Conservation (phyloP, 2,113 vertebrate genomes). For the Accipiter cooperii region DNA sequence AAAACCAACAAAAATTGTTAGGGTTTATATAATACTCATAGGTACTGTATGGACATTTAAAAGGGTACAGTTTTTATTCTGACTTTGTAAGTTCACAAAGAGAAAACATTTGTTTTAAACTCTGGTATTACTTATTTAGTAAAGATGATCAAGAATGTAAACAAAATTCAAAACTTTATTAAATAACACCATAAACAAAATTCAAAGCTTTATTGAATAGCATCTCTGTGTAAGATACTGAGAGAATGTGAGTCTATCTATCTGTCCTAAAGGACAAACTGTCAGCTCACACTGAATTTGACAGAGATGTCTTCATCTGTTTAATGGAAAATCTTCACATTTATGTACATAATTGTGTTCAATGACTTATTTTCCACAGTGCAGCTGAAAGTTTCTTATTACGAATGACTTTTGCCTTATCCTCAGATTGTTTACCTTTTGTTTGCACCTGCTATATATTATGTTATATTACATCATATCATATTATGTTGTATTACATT, state of each 20-base stretch:
- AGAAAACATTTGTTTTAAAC: background rate
- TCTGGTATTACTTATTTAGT: background rate
- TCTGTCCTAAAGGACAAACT: background rate
- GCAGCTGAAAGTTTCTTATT: background rate
- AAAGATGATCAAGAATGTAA: background rate
- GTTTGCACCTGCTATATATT: background rate
- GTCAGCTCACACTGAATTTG: background rate
- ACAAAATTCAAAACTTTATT: background rate
- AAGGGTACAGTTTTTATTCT: background rate
- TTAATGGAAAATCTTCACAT: background rate
- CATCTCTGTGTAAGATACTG: background rate
- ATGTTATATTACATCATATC: background rate
- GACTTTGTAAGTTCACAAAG: background rate
- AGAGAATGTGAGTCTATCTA: background rate
- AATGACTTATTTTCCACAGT: background rate
- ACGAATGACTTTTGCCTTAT: background rate
- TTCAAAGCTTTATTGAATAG: background rate
- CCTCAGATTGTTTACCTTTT: background rate
- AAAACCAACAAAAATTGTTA: background rate
- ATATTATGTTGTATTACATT: background rate
- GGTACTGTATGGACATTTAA: background rate
- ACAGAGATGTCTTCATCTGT: background rate
- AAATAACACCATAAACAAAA: background rate
- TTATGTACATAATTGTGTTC: background rate
- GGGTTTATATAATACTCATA: background rate